phyloP scores from a whole-genome alignment of 2,797 vertebrate genomes.

The Muraenolepis orangiensis region DNA sequence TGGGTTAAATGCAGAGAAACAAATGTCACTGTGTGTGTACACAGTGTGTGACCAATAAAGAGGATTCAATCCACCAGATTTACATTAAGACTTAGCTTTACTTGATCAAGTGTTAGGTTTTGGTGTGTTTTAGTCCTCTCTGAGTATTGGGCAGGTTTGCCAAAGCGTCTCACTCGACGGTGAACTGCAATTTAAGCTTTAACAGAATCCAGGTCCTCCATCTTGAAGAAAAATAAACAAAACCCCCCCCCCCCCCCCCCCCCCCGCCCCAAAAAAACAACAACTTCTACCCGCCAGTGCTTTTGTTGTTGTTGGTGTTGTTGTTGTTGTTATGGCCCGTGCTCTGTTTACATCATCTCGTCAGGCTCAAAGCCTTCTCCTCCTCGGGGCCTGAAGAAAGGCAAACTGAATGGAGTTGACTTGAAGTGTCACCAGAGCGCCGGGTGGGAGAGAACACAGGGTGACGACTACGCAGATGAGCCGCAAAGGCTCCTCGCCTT shows the following conservation, averaged over 20 bases:
- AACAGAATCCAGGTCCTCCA: slow-evolving; percentile 6
- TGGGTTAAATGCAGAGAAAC: no score
- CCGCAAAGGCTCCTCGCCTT: slow-evolving; percentile 52
- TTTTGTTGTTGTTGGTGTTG: neutral
- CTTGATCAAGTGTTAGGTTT: neutral
- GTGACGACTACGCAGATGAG: slow-evolving; percentile 34
- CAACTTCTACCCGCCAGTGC: neutral
- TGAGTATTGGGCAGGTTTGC: neutral
- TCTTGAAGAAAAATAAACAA: slow-evolving; percentile 14
- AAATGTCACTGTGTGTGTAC: no score
- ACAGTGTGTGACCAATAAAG: no score
- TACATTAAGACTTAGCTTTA: no score
- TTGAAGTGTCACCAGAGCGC: slow-evolving; percentile 39
- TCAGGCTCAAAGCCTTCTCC: slow-evolving; percentile 37
- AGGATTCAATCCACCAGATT: no score
- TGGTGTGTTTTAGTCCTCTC: neutral
- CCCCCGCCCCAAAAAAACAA: no score
- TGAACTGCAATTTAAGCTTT: slow-evolving; percentile 29
- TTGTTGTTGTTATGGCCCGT: neutral
- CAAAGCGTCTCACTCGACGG: slow-evolving; percentile 8
- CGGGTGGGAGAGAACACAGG: slow-evolving; percentile 45
- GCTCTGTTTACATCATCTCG: slow-evolving; percentile 43
- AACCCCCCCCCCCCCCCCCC: no score
- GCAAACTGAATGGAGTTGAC: slow-evolving; percentile 52
- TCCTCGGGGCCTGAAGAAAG: slow-evolving; percentile 37